A percentile compares a stretch with the other conserved stretches of the same genome.
phyloP scores from a whole-genome alignment of 2,797 vertebrate genomes.

The Acestrorhynchus altus region DNA sequence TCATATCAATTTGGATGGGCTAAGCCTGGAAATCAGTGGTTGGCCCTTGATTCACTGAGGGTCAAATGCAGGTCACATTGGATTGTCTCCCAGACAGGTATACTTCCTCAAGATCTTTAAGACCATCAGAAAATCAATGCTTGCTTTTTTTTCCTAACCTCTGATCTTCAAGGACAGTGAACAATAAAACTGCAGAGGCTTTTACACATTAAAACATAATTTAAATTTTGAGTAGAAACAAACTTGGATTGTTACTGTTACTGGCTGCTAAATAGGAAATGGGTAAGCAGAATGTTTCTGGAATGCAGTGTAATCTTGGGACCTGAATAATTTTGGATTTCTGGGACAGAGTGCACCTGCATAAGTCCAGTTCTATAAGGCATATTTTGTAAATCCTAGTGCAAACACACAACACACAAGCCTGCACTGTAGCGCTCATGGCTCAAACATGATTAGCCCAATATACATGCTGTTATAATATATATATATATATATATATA shows the following conservation, averaged over 20 bases:
- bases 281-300: constrained; percentile 1
- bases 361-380: not conserved
- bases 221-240: constrained; percentile 3
- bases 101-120: constrained; percentile 18
- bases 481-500: no score
- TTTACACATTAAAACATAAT: not conserved
- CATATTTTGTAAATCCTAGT: not conserved
- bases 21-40: not conserved
- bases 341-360: not conserved
- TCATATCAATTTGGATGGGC: not conserved
- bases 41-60: not conserved
- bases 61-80: constrained; percentile 27
- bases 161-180: constrained; percentile 14
- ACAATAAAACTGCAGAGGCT: constrained; percentile 27
- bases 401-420: not conserved
- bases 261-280: not conserved
- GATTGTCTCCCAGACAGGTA: constrained; percentile 31
- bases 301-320: not conserved
- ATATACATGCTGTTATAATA: no score
- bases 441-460: no score
- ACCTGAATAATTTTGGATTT: not conserved
- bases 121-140: constrained; percentile 30
- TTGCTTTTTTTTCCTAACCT: not conserved
- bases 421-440: not conserved
- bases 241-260: no score